Base-by-base conservation (phyloP, 2,797 vertebrate genomes). In the Nasua narica region DNA sequence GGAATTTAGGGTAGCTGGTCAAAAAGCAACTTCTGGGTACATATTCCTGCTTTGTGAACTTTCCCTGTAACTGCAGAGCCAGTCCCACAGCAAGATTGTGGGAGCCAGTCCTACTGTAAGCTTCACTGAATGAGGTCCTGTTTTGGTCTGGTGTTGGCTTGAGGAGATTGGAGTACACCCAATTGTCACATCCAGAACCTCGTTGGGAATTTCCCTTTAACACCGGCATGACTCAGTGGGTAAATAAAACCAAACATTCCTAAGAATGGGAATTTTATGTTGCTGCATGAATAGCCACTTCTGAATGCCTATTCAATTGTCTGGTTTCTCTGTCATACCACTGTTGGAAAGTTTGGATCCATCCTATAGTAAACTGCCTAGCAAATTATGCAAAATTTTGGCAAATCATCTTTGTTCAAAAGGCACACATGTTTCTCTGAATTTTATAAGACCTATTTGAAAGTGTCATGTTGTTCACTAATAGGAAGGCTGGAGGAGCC, bases 191-290 rank as follows among this genome's bases (percentile, higher is more conserved):
- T 60, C 69, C 29, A 90, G n/a, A 46, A 56, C 79, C 58, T 98
- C 70, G 21, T 35, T 87, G 76, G 58, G 67, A 94, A 91, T 91
- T 96, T 96, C 84, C 81, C 89, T 84, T 90, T 43, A 77, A 48
- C 29, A n/a, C 58, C 67, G 58, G 77, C 52, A 87, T 60, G 81
- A 94, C 90, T 94, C 81, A 54, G 84, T 19, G 19, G 12, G 10
- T 70, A 91, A 93, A 81, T 77, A 87, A 91, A 94, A 81, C 27
- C 23, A 23, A 48, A 84, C 54, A 52, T 91, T 65, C 62, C 78
- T 70, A 86, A 87, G 60, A 77, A 77, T 70, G 35, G 16, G 50
- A 25, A 76, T 74, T 90, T 67, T 69, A 15, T 69, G 19, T 69
- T 89, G 5, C 37, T 79, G 21, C 12, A 19, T 86, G 37, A 89